Conservation (phyloP, 1,140 invertebrate species). For the Pogonognathellus flavescens region DNA sequence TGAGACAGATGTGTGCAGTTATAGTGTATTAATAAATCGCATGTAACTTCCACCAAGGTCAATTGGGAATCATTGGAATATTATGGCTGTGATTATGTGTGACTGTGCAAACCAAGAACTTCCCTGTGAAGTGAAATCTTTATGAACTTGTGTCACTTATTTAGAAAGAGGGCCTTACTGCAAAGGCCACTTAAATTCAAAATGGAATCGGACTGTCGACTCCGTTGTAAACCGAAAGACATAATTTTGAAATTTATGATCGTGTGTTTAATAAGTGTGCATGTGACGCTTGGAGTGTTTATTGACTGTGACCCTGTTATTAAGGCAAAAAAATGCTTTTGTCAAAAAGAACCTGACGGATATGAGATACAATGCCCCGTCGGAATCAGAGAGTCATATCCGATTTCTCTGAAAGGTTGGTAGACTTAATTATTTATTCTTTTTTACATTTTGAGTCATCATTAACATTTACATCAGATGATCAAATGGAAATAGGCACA, state of each 20-base stretch:
- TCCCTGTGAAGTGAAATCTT: not conserved
- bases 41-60: not conserved
- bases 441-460: too few species aligned
- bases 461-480: too few species aligned
- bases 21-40: too few species aligned
- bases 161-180: not conserved
- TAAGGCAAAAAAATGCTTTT: slow-evolving; percentile 17
- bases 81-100: not conserved
- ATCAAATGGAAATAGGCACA: too few species aligned
- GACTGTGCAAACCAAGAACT: not conserved
- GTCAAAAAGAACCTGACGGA: slow-evolving; percentile 2
- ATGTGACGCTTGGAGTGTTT: not conserved
- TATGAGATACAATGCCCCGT: not conserved
- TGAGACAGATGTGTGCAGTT: too few species aligned
- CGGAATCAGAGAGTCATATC: not conserved
- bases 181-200: slow-evolving; percentile 1
- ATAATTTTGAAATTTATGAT: not conserved
- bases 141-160: not conserved
- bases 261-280: slow-evolving; percentile 25
- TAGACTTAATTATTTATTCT: too few species aligned
- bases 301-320: slow-evolving; percentile 2
- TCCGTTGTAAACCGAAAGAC: not conserved
- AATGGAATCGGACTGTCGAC: slow-evolving; percentile 28
- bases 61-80: not conserved
- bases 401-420: slow-evolving; percentile 14